A percentile compares a stretch with the other conserved stretches of the same genome.
phyloP scores from a whole-genome alignment of 2,888 invertebrate species.

The Polylopha cassiicola region DNA sequence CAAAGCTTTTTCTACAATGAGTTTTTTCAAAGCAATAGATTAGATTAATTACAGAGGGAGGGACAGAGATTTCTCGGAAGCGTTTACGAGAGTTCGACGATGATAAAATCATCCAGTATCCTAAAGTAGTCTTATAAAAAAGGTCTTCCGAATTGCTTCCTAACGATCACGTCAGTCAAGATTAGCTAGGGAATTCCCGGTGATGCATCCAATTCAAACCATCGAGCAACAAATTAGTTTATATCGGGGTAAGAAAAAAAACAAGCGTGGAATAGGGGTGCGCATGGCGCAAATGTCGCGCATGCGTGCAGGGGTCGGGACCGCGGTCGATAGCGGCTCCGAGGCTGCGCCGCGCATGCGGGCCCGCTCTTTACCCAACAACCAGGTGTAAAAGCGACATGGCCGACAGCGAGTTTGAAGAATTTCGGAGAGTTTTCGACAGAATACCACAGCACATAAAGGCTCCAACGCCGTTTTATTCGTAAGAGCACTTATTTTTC shows the following conservation, averaged over 20 bases:
- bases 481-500: constrained; percentile 80
- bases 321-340: constrained; percentile 54
- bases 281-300: constrained; percentile 28
- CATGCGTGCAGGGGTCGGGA: constrained; percentile 6
- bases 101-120: too few relatives aligned
- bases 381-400: constrained; percentile 86
- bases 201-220: constrained; percentile 44
- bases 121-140: too few relatives aligned
- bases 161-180: constrained; percentile 27
- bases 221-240: constrained; percentile 26
- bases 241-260: constrained; percentile 32
- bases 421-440: constrained; percentile 92
- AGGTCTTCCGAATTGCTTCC: too few relatives aligned
- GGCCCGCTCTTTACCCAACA: constrained; percentile 58
- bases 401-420: constrained; percentile 96
- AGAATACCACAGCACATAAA: constrained; percentile 87
- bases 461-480: constrained; percentile 89
- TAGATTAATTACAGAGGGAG: too few relatives aligned
- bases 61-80: too few relatives aligned
- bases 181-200: constrained; percentile 39
- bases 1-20: too few relatives aligned
- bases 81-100: too few relatives aligned
- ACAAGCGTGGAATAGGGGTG: constrained; percentile 37
- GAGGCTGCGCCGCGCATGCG: constrained; percentile 56
- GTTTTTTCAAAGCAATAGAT: too few relatives aligned